Evolutionary conservation across 1,140 invertebrate genomes (phyloP).

Genomic region (Whitmania pigra): DNA sequence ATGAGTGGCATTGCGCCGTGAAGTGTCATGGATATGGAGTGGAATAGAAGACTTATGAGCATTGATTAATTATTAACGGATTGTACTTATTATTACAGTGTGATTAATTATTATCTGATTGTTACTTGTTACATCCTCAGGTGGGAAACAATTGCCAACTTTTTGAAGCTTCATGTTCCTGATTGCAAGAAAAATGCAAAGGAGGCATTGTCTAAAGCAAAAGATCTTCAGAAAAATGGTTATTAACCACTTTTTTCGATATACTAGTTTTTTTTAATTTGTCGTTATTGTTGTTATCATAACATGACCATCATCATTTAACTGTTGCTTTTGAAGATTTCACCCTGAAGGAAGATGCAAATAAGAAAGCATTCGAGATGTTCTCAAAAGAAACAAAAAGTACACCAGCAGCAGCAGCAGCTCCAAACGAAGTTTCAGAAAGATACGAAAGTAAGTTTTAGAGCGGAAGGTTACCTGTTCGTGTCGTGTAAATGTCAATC

Average conservation of each 20-base stretch:
- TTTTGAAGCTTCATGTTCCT: conserved; percentile 73
- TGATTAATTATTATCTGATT: no score
- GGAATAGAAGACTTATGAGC: no score
- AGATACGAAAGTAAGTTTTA: conserved; percentile 37
- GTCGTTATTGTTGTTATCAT: neutral
- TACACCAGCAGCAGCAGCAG: conserved; percentile 11
- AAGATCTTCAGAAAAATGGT: conserved; percentile 79
- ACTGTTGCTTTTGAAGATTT: conserved; percentile 31
- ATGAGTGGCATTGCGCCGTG: no score
- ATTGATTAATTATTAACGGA: no score
- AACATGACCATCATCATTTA: neutral
- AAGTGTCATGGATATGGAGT: no score
- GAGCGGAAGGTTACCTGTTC: no score
- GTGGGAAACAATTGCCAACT: conserved; percentile 91
- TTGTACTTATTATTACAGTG: no score
- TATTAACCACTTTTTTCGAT: neutral
- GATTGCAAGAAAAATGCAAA: conserved; percentile 55
- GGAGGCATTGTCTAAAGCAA: conserved; percentile 85
- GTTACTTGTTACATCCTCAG: conserved; percentile 32
- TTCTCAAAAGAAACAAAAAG: conserved; percentile 72
- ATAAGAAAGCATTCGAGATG: conserved; percentile 78
- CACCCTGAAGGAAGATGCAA: conserved; percentile 62
- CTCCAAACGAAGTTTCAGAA: conserved; percentile 24
- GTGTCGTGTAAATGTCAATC: no score
- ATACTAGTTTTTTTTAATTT: conserved; percentile 4